Base-by-base conservation (phyloP, 2,888 invertebrate species). In the Caenorhabditis panamensis region DNA sequence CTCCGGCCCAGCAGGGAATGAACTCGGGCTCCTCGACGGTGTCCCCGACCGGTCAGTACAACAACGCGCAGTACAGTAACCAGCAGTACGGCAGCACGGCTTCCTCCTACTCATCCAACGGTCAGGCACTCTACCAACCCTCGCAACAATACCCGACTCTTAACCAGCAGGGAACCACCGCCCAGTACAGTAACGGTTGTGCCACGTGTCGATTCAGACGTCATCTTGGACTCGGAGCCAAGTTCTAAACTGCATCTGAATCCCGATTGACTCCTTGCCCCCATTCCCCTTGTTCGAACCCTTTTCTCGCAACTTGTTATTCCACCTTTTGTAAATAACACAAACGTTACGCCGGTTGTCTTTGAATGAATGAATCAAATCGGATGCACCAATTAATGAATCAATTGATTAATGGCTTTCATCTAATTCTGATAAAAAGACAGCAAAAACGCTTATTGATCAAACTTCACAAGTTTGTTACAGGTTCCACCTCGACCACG, bases 1-100 rank as follows among this genome's bases (percentile, higher is more conserved):
- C 82, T 11, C 86, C 83, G 16, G 84, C 84, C 22, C 82, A 82
- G 54, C 82, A 83, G 53, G 86, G 84, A 64, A 82, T 81, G 79
- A n/a, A n/a, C n/a, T n/a, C n/a, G n/a, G 62, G 64, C 22, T 36
- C 44, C 4, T 59, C 61, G 41, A 66, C 58, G 20, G 44, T 36
- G 31, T 58, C 73, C 13, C n/a, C 62, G 28, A 54, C 44, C 49
- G 77, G 77, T 68, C 77, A 77, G 77, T 69, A 62, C 51, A 58
- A 44, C 37, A 56, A 47, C 22, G 37, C 20, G 28, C 75, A 67
- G 41, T 51, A 62, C 61, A 73, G 53, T 44, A 36, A 24, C n/a
- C 37, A 13, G 26, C 63, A 64, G 62, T 56, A 58, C 41, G 44
- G 26, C 20, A 44, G 54, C 51, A 72, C 64, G 58, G 51, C 58